phyloP scores from a whole-genome alignment of 1,140 invertebrate genomes.

The Mycetomoellerius zeteki region DNA sequence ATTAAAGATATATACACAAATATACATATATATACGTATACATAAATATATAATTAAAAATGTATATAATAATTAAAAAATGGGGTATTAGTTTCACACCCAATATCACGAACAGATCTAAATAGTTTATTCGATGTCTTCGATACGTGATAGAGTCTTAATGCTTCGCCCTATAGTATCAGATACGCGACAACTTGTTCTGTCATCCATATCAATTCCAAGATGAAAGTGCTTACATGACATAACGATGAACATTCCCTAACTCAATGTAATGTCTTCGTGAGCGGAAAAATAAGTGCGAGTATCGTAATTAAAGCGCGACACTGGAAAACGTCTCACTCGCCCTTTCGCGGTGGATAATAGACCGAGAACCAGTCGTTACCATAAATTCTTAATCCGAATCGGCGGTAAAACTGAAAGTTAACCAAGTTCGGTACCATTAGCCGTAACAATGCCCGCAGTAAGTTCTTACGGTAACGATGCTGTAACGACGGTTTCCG shows the following conservation, averaged over 20 bases:
- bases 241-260: constrained; percentile 22
- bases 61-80: too few relatives aligned
- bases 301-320: constrained; percentile 68
- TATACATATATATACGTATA: too few relatives aligned
- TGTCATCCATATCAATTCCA: constrained; percentile 35
- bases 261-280: not conserved
- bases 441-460: constrained; percentile 85
- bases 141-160: not conserved
- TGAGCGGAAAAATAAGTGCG: constrained; percentile 63
- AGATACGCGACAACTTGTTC: not conserved
- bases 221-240: constrained; percentile 41
- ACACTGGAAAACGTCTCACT: constrained; percentile 63
- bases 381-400: constrained; percentile 87
- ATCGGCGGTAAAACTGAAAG: constrained; percentile 87
- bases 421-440: constrained; percentile 86
- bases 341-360: constrained; percentile 54
- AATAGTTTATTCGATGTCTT: not conserved
- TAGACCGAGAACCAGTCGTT: constrained; percentile 81
- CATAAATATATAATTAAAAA: too few relatives aligned
- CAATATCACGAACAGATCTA: too few relatives aligned
- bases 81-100: too few relatives aligned
- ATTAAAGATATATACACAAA: too few relatives aligned
- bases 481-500: constrained; percentile 86
- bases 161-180: not conserved
- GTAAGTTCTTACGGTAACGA: constrained; percentile 87